These are phyloP conservation scores for Neogale vison DNA, from an alignment of 2,113 vertebrate species.

Conservation along the genomic window DNA sequence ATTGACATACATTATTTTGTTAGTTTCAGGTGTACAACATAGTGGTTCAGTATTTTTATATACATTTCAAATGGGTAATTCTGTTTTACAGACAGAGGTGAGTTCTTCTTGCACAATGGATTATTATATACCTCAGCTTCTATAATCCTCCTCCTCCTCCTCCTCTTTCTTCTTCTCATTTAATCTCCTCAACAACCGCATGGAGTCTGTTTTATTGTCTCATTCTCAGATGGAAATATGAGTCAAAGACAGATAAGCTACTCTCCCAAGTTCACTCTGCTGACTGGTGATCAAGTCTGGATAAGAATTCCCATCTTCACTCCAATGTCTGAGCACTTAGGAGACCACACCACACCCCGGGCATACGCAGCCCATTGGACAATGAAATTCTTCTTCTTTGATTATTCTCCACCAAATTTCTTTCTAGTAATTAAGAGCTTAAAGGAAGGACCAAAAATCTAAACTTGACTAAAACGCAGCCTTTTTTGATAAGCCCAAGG, in stretches of 20 bases:
- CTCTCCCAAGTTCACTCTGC: not conserved
- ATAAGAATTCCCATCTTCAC: not conserved
- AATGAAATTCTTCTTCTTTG: not conserved
- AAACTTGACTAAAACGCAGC: not conserved
- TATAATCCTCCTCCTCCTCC: too few relatives aligned
- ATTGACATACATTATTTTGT: not conserved
- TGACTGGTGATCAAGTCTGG: not conserved
- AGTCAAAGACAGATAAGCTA: not conserved
- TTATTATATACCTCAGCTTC: not conserved
- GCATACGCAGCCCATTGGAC: not conserved
- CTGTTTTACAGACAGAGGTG: not conserved
- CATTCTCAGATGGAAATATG: not conserved
- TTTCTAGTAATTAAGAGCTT: not conserved
- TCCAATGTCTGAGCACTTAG: not conserved
- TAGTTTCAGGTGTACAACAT: not conserved
- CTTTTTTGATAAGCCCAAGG: not conserved
- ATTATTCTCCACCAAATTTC: not conserved
- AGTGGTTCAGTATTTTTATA: not conserved
- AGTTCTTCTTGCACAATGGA: not conserved
- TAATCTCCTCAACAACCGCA: not conserved
- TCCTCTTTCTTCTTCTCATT: not conserved
- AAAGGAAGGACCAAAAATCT: not conserved
- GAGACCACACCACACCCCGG: not conserved
- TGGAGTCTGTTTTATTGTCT: not conserved
- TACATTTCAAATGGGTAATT: not conserved